A percentile compares a stretch with the other conserved stretches of the same genome.
Conservation (phyloP, 2,113 vertebrate species). For the Scopus umbretta region DNA sequence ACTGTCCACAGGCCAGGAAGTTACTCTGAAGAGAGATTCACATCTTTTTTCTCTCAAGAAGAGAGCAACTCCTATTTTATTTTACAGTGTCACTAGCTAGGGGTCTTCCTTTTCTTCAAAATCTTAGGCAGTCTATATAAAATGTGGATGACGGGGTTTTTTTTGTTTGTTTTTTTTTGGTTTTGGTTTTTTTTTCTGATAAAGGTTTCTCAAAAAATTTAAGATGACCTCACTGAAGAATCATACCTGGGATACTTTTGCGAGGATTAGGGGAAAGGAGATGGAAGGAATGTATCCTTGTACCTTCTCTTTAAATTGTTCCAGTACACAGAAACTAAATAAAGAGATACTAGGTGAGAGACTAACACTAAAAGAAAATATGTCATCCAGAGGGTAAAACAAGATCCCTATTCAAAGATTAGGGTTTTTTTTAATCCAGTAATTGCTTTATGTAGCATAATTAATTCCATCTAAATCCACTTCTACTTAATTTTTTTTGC, state of each 20-base stretch:
- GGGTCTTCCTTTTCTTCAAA: background rate
- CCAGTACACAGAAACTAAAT: background rate
- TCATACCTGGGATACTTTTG: background rate
- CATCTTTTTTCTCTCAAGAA: background rate
- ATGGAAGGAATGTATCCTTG: rapidly evolving
- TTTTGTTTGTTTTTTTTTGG: too few species aligned
- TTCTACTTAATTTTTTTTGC: background rate
- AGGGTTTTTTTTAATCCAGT: background rate
- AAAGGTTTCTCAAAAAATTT: background rate
- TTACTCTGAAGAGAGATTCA: background rate
- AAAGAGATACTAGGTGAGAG: background rate
- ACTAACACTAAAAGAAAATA: background rate
- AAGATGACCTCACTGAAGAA: background rate
- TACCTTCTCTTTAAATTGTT: background rate
- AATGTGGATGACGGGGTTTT: background rate
- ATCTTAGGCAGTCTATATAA: background rate
- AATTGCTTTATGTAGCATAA: background rate
- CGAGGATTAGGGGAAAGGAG: background rate
- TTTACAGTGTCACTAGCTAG: background rate
- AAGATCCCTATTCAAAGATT: background rate
- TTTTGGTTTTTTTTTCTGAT: too few species aligned
- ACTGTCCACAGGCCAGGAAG: background rate
- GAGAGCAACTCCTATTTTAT: background rate
- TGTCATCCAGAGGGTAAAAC: background rate
- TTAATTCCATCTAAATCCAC: background rate